Percentiles rank a stretch among this genome's conserved stretches.
Evolutionary conservation across 2,797 vertebrate genomes (phyloP).

Genomic region (Acanthurus tractus): DNA sequence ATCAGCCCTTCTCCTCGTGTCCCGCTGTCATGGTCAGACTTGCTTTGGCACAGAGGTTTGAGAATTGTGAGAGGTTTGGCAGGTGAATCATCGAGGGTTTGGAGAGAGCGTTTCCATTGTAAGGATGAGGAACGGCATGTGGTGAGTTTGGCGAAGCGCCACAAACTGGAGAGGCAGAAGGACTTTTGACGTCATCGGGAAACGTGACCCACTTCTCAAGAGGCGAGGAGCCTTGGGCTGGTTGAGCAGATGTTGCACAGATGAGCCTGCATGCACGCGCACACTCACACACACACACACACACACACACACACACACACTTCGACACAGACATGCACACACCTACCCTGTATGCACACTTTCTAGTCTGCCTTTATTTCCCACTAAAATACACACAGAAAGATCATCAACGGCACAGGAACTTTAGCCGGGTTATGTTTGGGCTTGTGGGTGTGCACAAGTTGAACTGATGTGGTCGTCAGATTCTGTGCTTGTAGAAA

Average conservation of each 20-base stretch:
- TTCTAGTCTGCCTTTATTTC: conserved; percentile 60
- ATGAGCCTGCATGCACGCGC: conserved; percentile 62
- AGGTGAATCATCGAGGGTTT: conserved; percentile 69
- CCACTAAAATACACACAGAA: conserved; percentile 53
- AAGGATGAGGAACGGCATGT: conserved; percentile 73
- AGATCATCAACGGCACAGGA: conserved; percentile 29
- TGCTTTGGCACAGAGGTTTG: conserved; percentile 36
- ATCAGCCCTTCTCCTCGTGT: conserved; percentile 27
- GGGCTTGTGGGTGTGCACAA: conserved; percentile 44
- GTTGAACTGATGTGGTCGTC: conserved; percentile 19
- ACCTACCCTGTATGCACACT: conserved; percentile 40
- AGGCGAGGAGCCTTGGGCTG: conserved; percentile 79
- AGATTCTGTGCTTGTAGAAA: no score
- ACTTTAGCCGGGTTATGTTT: conserved; percentile 48
- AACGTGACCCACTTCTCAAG: conserved; percentile 85
- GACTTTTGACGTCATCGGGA: conserved; percentile 85
- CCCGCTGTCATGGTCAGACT: conserved; percentile 33
- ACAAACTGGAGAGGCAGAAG: conserved; percentile 80
- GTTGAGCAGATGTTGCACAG: conserved; percentile 83
- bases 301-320: conserved; percentile 6
- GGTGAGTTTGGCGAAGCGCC: conserved; percentile 79
- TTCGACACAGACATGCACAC: background rate
- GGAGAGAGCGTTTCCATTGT: conserved; percentile 75
- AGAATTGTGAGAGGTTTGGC: conserved; percentile 59
- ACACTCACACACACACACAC: conserved; percentile 27